Evolutionary conservation across 2,888 invertebrate species (phyloP).

Genomic region (Empis stercorea): DNA sequence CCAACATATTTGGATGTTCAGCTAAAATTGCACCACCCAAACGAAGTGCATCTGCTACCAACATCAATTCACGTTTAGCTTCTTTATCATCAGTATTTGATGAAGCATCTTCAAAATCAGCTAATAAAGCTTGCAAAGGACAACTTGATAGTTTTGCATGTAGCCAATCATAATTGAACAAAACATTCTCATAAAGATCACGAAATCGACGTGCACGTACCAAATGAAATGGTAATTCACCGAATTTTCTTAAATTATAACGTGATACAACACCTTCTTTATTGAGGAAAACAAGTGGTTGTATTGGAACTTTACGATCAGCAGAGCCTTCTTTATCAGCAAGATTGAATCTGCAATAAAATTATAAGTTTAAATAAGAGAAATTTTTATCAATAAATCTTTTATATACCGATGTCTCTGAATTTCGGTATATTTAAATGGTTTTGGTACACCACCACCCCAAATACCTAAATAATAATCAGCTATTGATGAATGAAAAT

Average conservation of each 20-base stretch:
- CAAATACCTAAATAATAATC: slow-evolving; percentile 96
- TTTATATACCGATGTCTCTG: slow-evolving; percentile 62
- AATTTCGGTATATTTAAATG: slow-evolving; percentile 93
- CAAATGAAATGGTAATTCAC: slow-evolving; percentile 90
- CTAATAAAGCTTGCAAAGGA: slow-evolving; percentile 84
- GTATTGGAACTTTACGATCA: slow-evolving; percentile 88
- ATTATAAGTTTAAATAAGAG: slow-evolving; percentile 16
- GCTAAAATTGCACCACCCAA: slow-evolving; percentile 89
- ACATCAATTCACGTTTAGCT: slow-evolving; percentile 60
- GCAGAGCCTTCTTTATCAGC: slow-evolving; percentile 82
- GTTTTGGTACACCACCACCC: slow-evolving; percentile 90
- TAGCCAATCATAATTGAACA: slow-evolving; percentile 96
- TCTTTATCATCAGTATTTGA: slow-evolving; percentile 69
- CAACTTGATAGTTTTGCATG: slow-evolving; percentile 93
- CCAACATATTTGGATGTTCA: slow-evolving; percentile 88
- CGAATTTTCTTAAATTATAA: slow-evolving; percentile 92
- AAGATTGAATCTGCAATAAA: slow-evolving; percentile 49
- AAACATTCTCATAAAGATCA: slow-evolving; percentile 79
- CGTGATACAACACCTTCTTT: slow-evolving; percentile 80
- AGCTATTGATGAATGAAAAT: slow-evolving; percentile 94
- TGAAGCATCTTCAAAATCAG: slow-evolving; percentile 91
- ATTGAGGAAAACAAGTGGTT: slow-evolving; percentile 80
- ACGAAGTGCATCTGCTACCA: slow-evolving; percentile 86
- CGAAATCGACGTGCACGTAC: slow-evolving; percentile 81
- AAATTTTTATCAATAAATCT: not conserved